Conservation (phyloP, 2,888 invertebrate genomes). For the Archaeoteleia sp. region DNA sequence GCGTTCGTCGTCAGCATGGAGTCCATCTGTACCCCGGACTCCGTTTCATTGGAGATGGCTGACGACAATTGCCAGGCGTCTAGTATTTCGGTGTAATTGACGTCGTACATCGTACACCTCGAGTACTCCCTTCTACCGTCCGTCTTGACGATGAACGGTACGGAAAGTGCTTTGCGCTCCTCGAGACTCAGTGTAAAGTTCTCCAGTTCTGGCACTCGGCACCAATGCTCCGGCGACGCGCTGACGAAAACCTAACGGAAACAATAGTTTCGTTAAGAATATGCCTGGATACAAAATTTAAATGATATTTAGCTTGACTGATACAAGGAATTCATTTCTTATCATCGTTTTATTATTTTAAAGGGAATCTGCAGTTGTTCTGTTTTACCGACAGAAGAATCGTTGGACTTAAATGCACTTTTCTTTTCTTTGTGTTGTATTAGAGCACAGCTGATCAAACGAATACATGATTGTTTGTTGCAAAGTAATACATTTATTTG, state of each 20-base stretch:
- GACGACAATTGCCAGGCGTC: conserved; percentile 65
- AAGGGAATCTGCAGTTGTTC: too few species aligned
- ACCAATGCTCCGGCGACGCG: conserved; percentile 83
- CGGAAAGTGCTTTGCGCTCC: conserved; percentile 76
- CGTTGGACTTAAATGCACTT: too few species aligned
- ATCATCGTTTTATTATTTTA: too few species aligned
- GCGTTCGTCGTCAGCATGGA: conserved; percentile 17
- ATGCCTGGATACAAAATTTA: too few species aligned
- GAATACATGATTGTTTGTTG: too few species aligned
- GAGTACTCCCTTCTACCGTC: conserved; percentile 75
- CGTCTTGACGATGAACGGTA: conserved; percentile 74
- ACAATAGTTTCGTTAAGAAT: too few species aligned
- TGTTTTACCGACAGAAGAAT: too few species aligned
- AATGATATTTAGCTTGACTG: too few species aligned
- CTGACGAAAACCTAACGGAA: conserved; percentile 84
- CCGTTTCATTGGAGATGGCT: conserved; percentile 31
- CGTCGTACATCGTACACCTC: conserved; percentile 77
- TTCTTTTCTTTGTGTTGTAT: too few species aligned
- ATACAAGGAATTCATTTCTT: too few species aligned
- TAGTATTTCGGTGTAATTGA: conserved; percentile 75
- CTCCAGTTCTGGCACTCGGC: conserved; percentile 78
- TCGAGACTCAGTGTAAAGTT: conserved; percentile 75
- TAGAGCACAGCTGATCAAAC: too few species aligned
- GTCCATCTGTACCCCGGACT: conserved; percentile 2
- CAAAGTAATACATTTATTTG: too few species aligned